These are phyloP conservation scores for Pseudomugil tenellus DNA, from an alignment of 2,797 vertebrate species.

Conservation along the genomic window DNA sequence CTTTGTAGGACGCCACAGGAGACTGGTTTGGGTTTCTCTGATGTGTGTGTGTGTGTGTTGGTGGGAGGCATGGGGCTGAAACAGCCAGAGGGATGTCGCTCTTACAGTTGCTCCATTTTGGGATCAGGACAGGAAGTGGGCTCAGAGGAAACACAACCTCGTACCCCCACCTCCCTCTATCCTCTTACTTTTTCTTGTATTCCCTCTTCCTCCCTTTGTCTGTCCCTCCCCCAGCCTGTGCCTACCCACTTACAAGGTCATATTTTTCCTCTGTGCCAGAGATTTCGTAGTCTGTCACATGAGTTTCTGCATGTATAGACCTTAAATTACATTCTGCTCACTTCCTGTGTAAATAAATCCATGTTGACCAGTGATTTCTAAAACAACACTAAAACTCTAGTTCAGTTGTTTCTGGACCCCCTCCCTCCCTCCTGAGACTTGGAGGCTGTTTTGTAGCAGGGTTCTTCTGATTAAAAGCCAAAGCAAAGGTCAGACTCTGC, in stretches of 20 bases:
- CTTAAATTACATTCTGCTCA: slow-evolving; percentile 49
- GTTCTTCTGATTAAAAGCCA: slow-evolving; percentile 70
- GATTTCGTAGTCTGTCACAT: slow-evolving; percentile 21
- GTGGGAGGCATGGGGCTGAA: slow-evolving; percentile 2
- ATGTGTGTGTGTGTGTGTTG: slow-evolving; percentile 47
- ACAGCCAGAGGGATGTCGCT: slow-evolving; percentile 49
- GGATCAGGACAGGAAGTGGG: slow-evolving; percentile 74
- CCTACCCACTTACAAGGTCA: slow-evolving; percentile 46
- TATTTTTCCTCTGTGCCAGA: slow-evolving; percentile 17
- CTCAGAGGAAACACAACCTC: slow-evolving; percentile 75
- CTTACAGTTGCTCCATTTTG: slow-evolving; percentile 71
- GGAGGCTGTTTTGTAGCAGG: slow-evolving; percentile 64
- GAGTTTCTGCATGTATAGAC: slow-evolving; percentile 23
- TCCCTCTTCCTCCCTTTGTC: slow-evolving; percentile 72
- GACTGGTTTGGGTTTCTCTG: slow-evolving; percentile 62
- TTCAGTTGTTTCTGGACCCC: slow-evolving; percentile 44
- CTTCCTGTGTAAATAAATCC: slow-evolving; percentile 64
- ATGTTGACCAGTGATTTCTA: slow-evolving; percentile 51
- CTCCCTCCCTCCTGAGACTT: slow-evolving; percentile 61
- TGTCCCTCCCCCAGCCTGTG: slow-evolving; percentile 40
- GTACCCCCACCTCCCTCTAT: slow-evolving; percentile 42
- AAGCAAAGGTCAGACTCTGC: slow-evolving; percentile 70
- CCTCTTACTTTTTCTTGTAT: slow-evolving; percentile 68
- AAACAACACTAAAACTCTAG: slow-evolving; percentile 44
- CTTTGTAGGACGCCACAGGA: slow-evolving; percentile 54